Evolutionary conservation across 2,888 invertebrate species (phyloP).

Genomic region (Ernsta delagoae): DNA sequence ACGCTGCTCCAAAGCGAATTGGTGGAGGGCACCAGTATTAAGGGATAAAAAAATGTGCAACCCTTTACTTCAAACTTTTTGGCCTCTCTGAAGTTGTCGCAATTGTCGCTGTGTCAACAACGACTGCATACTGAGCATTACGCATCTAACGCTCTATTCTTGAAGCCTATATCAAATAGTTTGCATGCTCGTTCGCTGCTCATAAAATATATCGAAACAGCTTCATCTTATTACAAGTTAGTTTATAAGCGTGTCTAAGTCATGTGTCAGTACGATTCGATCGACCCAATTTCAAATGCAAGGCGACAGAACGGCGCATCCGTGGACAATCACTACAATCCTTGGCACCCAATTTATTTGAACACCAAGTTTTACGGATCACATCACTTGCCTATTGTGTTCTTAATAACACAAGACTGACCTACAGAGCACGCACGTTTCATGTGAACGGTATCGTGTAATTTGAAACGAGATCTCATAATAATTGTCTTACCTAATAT

Average conservation of each 20-base stretch:
- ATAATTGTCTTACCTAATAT: conserved; percentile 25
- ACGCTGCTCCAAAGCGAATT: no score
- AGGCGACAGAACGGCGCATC: conserved; percentile 70
- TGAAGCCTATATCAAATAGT: no score
- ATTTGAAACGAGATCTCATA: conserved; percentile 32
- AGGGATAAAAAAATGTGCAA: no score
- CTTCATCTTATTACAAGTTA: neutral
- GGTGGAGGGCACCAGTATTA: no score
- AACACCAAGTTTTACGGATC: conserved; percentile 48
- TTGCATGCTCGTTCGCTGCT: no score
- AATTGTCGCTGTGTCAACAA: no score
- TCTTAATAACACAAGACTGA: conserved; percentile 49
- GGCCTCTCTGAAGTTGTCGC: no score
- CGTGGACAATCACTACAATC: conserved; percentile 64
- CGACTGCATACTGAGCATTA: no score
- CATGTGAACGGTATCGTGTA: conserved; percentile 31
- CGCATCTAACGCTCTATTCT: no score
- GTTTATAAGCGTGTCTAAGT: no score
- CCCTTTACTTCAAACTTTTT: no score
- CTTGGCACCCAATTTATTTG: conserved; percentile 65
- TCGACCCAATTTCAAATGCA: conserved; percentile 64
- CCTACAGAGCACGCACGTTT: conserved; percentile 40
- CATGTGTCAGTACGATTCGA: conserved; percentile 45
- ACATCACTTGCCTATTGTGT: conserved; percentile 65
- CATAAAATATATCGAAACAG: neutral